Evolutionary conservation across 2,888 invertebrate species (phyloP).

Genomic region (Scaptodrosophila latifasciaeformis): DNA sequence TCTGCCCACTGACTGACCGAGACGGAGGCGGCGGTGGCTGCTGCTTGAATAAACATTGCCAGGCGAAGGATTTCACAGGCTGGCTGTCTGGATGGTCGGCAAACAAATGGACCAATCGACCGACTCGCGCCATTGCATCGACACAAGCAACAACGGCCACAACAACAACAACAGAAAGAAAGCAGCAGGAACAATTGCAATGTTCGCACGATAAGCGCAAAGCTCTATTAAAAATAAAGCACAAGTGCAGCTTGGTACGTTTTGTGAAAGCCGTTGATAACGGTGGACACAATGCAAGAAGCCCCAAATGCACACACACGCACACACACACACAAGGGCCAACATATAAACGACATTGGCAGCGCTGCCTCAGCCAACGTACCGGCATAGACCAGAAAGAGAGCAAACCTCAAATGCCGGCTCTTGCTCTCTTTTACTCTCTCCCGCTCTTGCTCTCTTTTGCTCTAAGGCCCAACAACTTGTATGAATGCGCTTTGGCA

Average conservation of each 20-base stretch:
- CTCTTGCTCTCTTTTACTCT: not conserved
- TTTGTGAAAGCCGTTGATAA: slow-evolving; percentile 17
- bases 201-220: slow-evolving; percentile 14
- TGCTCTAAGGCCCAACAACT: slow-evolving; percentile 51
- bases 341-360: not conserved
- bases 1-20: slow-evolving; percentile 18
- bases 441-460: not conserved
- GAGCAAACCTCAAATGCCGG: too few relatives aligned
- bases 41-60: slow-evolving; percentile 59
- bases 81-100: slow-evolving; percentile 33
- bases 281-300: slow-evolving; percentile 4
- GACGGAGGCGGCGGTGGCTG: slow-evolving; percentile 21
- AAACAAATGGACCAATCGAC: slow-evolving; percentile 37
- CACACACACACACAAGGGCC: slow-evolving; percentile 4
- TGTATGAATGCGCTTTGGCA: slow-evolving; percentile 62
- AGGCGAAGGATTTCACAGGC: slow-evolving; percentile 19
- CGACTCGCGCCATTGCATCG: slow-evolving; percentile 19
- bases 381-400: not conserved
- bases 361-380: not conserved
- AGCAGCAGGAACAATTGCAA: slow-evolving; percentile 7
- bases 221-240: slow-evolving; percentile 25
- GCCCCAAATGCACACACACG: not conserved
- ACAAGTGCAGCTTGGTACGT: too few relatives aligned
- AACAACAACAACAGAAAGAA: slow-evolving; percentile 5
- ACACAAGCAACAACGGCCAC: slow-evolving; percentile 23